Conservation (phyloP, 2,888 invertebrate species). For the Leptothorax acervorum region DNA sequence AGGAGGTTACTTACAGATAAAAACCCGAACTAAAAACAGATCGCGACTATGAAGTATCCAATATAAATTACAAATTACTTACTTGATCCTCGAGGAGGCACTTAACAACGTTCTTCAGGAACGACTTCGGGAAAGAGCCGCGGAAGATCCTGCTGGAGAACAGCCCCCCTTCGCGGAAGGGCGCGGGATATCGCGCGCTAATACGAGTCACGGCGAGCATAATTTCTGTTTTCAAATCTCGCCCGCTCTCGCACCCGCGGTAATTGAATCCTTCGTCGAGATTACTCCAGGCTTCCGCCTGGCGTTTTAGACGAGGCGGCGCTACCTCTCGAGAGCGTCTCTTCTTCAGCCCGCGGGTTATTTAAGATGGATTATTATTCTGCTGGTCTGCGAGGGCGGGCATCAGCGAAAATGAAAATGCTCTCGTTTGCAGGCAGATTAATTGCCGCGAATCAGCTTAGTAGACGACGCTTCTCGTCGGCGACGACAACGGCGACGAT, state of each 20-base stretch:
- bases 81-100: not conserved
- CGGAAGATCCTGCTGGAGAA: not conserved
- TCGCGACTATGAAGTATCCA: not conserved
- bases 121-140: conserved; percentile 33
- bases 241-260: conserved; percentile 77
- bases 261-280: conserved; percentile 83
- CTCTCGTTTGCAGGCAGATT: conserved; percentile 82
- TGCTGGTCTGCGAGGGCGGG: conserved; percentile 64
- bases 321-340: conserved; percentile 62
- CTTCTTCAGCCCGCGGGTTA: conserved; percentile 81
- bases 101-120: not conserved
- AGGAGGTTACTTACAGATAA: not conserved
- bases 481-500: not conserved
- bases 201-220: conserved; percentile 76
- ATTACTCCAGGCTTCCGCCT: conserved; percentile 80
- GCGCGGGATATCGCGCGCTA: conserved; percentile 59
- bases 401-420: conserved; percentile 84
- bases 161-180: conserved; percentile 1
- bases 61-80: not conserved
- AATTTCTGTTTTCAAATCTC: conserved; percentile 83
- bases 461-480: conserved; percentile 44
- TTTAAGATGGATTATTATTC: conserved; percentile 84
- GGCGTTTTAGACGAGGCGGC: conserved; percentile 68
- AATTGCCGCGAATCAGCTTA: conserved; percentile 80
- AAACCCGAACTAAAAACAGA: not conserved